Evolutionary conservation across 2,797 vertebrate species (phyloP), one percentile per base, ranked within the genome.

Genomic region (Chelmon rostratus): DNA sequence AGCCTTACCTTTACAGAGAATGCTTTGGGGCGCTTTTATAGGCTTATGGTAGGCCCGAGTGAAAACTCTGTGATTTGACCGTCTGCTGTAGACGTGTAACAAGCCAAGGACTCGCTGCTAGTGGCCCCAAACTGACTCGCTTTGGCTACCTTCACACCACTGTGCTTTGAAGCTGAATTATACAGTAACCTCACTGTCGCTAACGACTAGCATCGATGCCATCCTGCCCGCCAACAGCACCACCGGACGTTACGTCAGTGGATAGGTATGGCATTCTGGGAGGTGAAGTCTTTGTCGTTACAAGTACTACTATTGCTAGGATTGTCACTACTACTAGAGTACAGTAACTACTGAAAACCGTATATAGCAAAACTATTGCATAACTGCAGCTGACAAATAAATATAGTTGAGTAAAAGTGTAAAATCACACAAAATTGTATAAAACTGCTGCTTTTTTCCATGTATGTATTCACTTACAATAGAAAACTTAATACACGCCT

Each of bases 201-300:
- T 92, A 88, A 88, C 83, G 84, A 84, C 73, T 73, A 85, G 19
- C 69, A 74, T 11, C 58, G 25, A 53, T 25, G 76, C 79, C 81
- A 68, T 85, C 92, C 91, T 92, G 89, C 91, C 91, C 93, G 91
- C 93, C 91, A 93, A 93, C 93, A 91, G 67, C 76, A 63, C 59
- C 40, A 54, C 81, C 84, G 91, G 91, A 93, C 2, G 66, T 79
- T 10, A 85, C 86, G 88, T 82, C 44, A 31, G 4, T 2, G 6
- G 12, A 2, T 4, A 25, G 0, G 64, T 44, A 47, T 33, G n/a
- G 77, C 38, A 54, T 68, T 63, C 7, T 87, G 83, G 88, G 79
- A 76, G 2, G 3, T 81, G 54, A 31, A 82, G 87, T 73, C 25
- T 31, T 31, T 31, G 28, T 3, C 3, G 4, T n/a, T 31, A 31